phyloP scores from a whole-genome alignment of 2,888 invertebrate species.

The Nomada lathburiana region DNA sequence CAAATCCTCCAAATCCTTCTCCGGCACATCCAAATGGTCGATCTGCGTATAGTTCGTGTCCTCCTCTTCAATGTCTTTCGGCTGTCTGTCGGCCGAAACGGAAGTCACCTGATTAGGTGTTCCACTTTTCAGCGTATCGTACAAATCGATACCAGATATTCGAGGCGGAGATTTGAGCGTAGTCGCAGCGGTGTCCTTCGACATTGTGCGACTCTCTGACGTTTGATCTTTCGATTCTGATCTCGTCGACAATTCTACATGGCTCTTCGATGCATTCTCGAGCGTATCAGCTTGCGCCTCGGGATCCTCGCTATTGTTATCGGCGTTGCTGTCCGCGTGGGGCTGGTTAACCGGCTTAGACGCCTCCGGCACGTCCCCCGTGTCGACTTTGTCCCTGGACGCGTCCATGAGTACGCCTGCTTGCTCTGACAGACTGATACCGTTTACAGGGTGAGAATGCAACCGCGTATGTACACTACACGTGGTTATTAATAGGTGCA shows the following conservation, averaged over 20 bases:
- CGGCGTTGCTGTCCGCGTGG: conserved; percentile 14
- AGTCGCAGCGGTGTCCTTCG: background rate
- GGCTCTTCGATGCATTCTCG: background rate
- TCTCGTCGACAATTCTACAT: background rate
- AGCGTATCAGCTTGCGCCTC: background rate
- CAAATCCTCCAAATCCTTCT: conserved; percentile 85
- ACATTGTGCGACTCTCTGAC: background rate
- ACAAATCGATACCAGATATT: background rate
- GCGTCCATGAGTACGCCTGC: conserved; percentile 60
- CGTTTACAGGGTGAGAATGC: conserved; percentile 43
- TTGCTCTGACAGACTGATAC: conserved; percentile 52
- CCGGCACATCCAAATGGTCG: conserved; percentile 75
- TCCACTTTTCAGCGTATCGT: background rate
- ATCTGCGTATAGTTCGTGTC: conserved; percentile 20
- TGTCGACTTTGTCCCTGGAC: conserved; percentile 54
- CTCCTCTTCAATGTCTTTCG: conserved; percentile 39
- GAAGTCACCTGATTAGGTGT: background rate
- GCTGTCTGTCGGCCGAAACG: background rate
- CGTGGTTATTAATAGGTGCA: conserved; percentile 60
- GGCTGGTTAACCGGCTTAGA: conserved; percentile 14
- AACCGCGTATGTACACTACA: conserved; percentile 20
- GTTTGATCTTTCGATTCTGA: conserved; percentile 7
- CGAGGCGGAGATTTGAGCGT: background rate
- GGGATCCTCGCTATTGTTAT: conserved; percentile 8
- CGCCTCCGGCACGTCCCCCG: conserved; percentile 41